A percentile compares a stretch with the other conserved stretches of the same genome.
Conservation (phyloP, 53 echinoderm and acorn worm genomes). For the Pentamera pediparva region DNA sequence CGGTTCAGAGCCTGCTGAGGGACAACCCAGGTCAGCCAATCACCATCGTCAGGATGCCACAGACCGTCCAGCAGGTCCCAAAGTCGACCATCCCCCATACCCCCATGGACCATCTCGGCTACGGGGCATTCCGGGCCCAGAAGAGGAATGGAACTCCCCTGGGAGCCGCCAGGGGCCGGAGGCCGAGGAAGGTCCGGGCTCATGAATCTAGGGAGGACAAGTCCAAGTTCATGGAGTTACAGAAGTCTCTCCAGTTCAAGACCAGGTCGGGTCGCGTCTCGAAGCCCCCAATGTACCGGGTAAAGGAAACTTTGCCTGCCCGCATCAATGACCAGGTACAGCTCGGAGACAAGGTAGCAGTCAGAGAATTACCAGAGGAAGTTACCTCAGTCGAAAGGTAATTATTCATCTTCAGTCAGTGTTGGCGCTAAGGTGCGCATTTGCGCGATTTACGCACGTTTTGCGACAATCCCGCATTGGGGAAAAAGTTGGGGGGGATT, state of each 20-base stretch:
- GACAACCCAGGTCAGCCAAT: constrained; percentile 93
- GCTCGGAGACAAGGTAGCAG: too few relatives aligned
- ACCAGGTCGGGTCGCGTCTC: constrained; percentile 91
- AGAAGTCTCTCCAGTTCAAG: constrained; percentile 29
- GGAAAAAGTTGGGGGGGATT: too few relatives aligned
- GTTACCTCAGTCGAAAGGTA: too few relatives aligned
- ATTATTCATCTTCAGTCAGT: too few relatives aligned
- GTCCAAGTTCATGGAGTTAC: constrained; percentile 3
- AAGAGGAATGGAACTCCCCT: neutral
- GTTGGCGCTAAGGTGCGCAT: too few relatives aligned
- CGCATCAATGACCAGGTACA: too few relatives aligned
- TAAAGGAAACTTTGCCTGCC: constrained; percentile 15
- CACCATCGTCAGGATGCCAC: constrained; percentile 88
- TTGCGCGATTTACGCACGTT: too few relatives aligned
- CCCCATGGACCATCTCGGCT: constrained; percentile 5
- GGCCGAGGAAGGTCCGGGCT: neutral
- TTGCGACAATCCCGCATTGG: neutral
- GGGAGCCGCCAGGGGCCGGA: constrained; percentile 35
- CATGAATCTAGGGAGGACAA: constrained; percentile 23
- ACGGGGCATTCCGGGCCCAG: neutral
- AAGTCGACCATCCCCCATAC: neutral
- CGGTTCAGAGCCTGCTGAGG: constrained; percentile 73
- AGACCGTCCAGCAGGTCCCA: constrained; percentile 34
- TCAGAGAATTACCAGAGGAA: too few relatives aligned
- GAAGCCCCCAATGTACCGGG: constrained; percentile 54